phyloP scores from a whole-genome alignment of 2,888 invertebrate genomes.

The Dicranocentrus wangi region DNA sequence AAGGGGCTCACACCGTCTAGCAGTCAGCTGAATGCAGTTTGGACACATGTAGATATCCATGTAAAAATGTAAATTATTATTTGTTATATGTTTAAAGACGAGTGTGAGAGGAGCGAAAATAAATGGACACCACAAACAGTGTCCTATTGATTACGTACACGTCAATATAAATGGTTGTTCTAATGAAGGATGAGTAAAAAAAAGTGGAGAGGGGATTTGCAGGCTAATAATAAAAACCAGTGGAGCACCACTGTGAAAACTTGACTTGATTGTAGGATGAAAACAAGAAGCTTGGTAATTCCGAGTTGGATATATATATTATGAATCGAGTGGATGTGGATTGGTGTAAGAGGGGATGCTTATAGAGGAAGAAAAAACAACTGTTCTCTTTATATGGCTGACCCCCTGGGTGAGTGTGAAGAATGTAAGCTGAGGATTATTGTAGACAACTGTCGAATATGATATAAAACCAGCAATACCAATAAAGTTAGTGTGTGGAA shows the following conservation, averaged over 20 bases:
- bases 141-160: slow-evolving; percentile 29
- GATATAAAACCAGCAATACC: slow-evolving; percentile 25
- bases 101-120: no score
- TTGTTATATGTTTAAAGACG: no score
- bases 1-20: neutral
- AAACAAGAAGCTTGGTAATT: no score
- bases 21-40: no score
- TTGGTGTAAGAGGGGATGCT: no score
- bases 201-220: no score
- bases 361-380: slow-evolving; percentile 1
- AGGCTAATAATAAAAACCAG: neutral
- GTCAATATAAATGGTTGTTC: slow-evolving; percentile 52
- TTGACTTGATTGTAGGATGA: slow-evolving; percentile 11
- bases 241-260: neutral
- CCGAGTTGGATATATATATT: no score
- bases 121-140: neutral
- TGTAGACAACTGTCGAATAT: slow-evolving; percentile 50
- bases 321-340: no score
- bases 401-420: slow-evolving; percentile 70
- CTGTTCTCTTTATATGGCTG: slow-evolving; percentile 43
- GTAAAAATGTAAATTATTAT: slow-evolving; percentile 6
- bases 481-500: neutral
- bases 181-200: slow-evolving; percentile 50
- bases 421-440: slow-evolving; percentile 51
- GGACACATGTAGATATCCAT: slow-evolving; percentile 2